Percentiles rank a stretch among this genome's conserved stretches.
Conservation (phyloP, 2,888 invertebrate species). For the Cheilosia soror region DNA sequence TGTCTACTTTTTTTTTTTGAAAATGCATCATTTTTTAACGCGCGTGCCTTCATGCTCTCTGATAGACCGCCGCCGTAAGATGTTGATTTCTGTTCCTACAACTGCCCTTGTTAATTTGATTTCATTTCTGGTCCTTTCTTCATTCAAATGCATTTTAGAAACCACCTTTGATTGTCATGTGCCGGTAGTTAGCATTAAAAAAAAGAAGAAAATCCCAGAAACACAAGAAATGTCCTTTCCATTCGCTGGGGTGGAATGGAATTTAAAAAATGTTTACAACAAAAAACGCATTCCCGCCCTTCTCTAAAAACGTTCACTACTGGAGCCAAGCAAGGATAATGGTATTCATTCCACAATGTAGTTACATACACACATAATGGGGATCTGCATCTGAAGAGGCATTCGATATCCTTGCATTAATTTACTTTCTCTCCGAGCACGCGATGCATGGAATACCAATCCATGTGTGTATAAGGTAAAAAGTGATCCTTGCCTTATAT, state of each 20-base stretch:
- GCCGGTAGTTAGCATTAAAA: constrained; percentile 56
- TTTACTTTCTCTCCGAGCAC: constrained; percentile 3
- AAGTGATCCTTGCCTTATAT: constrained; percentile 55
- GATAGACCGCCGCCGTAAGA: constrained; percentile 54
- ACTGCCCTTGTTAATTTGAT: constrained; percentile 56
- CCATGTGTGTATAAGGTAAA: constrained; percentile 51
- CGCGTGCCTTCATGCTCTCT: constrained; percentile 58
- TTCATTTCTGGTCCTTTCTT: constrained; percentile 23
- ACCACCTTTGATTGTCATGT: constrained; percentile 69
- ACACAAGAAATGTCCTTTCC: constrained; percentile 18
- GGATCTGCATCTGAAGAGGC: constrained; percentile 27
- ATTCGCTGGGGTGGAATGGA: constrained; percentile 30
- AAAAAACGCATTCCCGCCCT: not conserved
- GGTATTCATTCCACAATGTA: constrained; percentile 13
- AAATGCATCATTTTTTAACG: constrained; percentile 49
- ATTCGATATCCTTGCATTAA: constrained; percentile 11
- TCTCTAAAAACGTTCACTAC: constrained; percentile 29
- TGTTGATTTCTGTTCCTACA: constrained; percentile 38
- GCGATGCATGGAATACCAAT: constrained; percentile 29
- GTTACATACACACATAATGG: not conserved
- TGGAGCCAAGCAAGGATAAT: constrained; percentile 51
- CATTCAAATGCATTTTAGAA: constrained; percentile 51
- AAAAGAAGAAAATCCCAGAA: constrained; percentile 25
- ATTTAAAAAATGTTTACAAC: constrained; percentile 22
- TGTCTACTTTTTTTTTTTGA: not conserved